phyloP scores from a whole-genome alignment of 2,888 invertebrate species.

The Agrotis ipsilon region DNA sequence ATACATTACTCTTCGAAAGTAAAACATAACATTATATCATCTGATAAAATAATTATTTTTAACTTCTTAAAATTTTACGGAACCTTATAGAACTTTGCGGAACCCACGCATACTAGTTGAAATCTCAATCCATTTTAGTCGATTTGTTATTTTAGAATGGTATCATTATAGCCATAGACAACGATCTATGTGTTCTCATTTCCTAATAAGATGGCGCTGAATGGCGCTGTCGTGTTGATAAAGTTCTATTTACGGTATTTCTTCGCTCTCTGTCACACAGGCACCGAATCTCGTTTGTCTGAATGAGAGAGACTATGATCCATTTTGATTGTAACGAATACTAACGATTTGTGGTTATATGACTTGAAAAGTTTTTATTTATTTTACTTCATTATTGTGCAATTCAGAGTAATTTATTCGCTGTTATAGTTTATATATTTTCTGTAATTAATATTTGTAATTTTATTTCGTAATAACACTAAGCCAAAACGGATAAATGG shows the following conservation, averaged over 20 bases:
- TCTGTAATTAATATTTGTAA: conserved; percentile 66
- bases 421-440: conserved; percentile 66
- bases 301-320: conserved; percentile 73
- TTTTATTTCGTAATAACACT: conserved; percentile 59
- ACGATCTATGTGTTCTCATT: conserved; percentile 61
- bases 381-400: conserved; percentile 79
- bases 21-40: neutral
- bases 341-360: conserved; percentile 88
- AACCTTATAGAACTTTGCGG: neutral
- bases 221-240: conserved; percentile 70
- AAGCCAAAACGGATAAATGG: conserved; percentile 74
- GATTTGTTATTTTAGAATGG: conserved; percentile 55
- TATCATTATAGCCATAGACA: conserved; percentile 75
- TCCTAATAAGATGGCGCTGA: conserved; percentile 81
- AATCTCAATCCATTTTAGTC: conserved; percentile 40
- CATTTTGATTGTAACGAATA: conserved; percentile 89
- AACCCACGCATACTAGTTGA: neutral
- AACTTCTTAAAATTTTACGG: neutral
- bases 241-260: conserved; percentile 79
- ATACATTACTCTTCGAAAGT: too few relatives aligned
- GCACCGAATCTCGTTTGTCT: conserved; percentile 6
- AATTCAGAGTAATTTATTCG: conserved; percentile 73
- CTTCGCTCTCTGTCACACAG: conserved; percentile 75
- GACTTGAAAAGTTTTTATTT: conserved; percentile 81
- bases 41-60: too few relatives aligned